phyloP scores from a whole-genome alignment of 2,113 vertebrate genomes.

The Nothocercus julius region DNA sequence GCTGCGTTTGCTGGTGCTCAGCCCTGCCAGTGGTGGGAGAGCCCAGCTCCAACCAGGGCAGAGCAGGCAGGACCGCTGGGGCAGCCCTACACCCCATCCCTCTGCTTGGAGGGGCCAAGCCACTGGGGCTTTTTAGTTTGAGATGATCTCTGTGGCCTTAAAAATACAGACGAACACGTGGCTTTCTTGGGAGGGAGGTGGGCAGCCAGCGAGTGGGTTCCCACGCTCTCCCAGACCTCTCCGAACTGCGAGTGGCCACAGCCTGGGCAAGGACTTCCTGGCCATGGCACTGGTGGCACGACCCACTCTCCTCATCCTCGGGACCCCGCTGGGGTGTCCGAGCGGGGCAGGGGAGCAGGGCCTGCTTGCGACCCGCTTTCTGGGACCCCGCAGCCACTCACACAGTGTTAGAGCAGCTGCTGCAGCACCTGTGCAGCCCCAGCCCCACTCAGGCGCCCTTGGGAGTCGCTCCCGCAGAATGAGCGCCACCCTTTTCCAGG shows the following conservation, averaged over 20 bases:
- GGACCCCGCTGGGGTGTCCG: neutral
- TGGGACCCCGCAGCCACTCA: neutral
- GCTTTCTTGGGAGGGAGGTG: neutral
- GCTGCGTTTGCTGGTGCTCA: neutral
- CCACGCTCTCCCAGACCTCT: neutral
- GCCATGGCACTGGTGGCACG: neutral
- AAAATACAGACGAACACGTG: conserved; percentile 29
- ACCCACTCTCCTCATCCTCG: neutral
- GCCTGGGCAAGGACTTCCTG: neutral
- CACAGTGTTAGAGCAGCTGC: neutral
- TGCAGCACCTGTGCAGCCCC: neutral
- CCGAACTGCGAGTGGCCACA: accelerated
- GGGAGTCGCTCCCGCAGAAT: neutral
- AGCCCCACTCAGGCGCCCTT: neutral
- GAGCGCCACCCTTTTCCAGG: neutral
- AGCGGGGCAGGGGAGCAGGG: neutral
- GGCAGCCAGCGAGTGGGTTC: neutral
- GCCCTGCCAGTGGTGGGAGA: neutral
- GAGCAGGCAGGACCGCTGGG: neutral
- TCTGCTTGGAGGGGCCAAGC: neutral
- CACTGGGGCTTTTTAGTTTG: neutral
- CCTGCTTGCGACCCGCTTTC: neutral
- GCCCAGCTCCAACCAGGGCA: conserved; percentile 5
- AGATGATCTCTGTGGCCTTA: conserved; percentile 43
- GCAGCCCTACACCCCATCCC: too few species aligned